Evolutionary conservation across 1,140 invertebrate genomes (phyloP).

Genomic region (Zaprionus inermis): DNA sequence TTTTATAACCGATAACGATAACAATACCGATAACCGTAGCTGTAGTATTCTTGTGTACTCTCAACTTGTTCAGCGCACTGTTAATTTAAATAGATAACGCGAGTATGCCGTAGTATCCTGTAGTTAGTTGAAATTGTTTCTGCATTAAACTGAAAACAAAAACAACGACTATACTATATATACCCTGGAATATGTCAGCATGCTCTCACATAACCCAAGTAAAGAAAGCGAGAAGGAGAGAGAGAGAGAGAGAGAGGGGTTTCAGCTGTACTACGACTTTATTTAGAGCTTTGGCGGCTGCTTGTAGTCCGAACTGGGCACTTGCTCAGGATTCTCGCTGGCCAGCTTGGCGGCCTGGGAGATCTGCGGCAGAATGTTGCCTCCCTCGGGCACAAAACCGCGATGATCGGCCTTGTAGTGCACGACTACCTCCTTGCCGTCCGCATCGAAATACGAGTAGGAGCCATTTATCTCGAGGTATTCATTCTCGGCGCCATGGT

Average conservation of each 20-base stretch:
- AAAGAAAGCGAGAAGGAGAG: no score
- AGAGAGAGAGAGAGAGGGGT: no score
- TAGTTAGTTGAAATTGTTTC: constrained; percentile 81
- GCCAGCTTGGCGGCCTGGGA: constrained; percentile 68
- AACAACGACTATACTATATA: constrained; percentile 19
- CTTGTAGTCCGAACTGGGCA: constrained; percentile 54
- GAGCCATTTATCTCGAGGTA: constrained; percentile 71
- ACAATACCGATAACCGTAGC: constrained; percentile 35
- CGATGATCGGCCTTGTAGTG: constrained; percentile 75
- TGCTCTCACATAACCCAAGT: no score
- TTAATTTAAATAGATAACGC: constrained; percentile 53
- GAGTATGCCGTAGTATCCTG: constrained; percentile 40
- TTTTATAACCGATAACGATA: constrained; percentile 13
- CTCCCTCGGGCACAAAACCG: constrained; percentile 78
- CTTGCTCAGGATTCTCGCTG: constrained; percentile 39
- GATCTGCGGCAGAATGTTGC: constrained; percentile 64
- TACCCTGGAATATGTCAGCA: not conserved
- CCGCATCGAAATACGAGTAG: constrained; percentile 74
- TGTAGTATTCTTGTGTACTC: constrained; percentile 62
- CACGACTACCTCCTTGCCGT: constrained; percentile 72
- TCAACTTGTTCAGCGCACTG: constrained; percentile 75
- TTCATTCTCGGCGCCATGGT: constrained; percentile 65
- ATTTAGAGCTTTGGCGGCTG: constrained; percentile 61
- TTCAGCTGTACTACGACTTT: not conserved
- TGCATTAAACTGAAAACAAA: constrained; percentile 61